Percentiles rank a stretch among this genome's conserved stretches.
Evolutionary conservation across 1,140 invertebrate species (phyloP).

Genomic region (Cherax quadricarinatus): DNA sequence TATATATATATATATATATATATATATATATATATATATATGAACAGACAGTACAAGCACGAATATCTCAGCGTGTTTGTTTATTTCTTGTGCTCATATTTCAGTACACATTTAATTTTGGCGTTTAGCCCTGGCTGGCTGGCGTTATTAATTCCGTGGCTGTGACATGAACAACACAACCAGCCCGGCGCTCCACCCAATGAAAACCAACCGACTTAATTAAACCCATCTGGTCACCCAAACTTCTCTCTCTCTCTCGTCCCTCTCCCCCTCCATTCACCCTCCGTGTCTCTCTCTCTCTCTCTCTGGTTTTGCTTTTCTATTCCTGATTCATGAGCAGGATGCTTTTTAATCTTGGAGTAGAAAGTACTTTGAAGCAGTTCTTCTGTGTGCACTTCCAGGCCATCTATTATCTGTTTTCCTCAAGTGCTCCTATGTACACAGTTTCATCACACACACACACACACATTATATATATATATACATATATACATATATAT

Average conservation of each 20-base stretch:
- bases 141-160: background rate
- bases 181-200: conserved; percentile 3
- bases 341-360: too few relatives aligned
- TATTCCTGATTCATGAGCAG: background rate
- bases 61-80: background rate
- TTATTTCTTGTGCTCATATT: background rate
- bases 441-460: background rate
- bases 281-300: background rate
- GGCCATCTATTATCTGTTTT: too few relatives aligned
- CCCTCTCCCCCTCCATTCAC: background rate
- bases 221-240: conserved; percentile 36
- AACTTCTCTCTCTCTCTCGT: conserved; percentile 7
- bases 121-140: background rate
- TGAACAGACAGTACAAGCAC: background rate
- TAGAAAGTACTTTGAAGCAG: too few relatives aligned
- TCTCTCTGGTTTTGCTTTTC: background rate
- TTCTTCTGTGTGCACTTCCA: too few relatives aligned
- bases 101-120: background rate
- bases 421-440: too few relatives aligned
- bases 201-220: conserved; percentile 45
- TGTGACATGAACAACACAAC: background rate
- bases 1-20: too few relatives aligned
- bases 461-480: background rate
- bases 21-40: too few relatives aligned
- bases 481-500: background rate